Conservation (phyloP, 2,113 vertebrate genomes). For the Redunca redunca region DNA sequence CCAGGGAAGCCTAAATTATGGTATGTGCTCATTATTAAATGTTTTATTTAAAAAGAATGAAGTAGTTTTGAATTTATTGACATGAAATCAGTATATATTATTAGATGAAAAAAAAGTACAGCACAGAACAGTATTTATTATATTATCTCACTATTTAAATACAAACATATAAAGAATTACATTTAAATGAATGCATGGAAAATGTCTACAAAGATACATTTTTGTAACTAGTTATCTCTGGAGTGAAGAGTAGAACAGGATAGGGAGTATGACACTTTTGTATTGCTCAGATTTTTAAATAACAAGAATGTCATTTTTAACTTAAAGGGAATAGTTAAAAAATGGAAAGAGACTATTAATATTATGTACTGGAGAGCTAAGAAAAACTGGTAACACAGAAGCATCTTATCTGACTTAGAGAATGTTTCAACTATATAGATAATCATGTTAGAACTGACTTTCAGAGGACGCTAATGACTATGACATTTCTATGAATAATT, state of each 20-base stretch:
- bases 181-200: background rate
- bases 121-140: background rate
- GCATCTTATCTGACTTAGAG: background rate
- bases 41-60: background rate
- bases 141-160: background rate
- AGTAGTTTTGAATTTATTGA: background rate
- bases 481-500: background rate
- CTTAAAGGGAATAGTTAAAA: background rate
- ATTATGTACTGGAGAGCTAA: background rate
- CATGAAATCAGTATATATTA: background rate
- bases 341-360: background rate
- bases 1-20: background rate
- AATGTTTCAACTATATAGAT: background rate
- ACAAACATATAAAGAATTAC: background rate
- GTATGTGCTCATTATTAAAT: background rate
- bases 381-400: background rate
- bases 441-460: background rate
- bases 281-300: background rate
- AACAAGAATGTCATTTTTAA: background rate
- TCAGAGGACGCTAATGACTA: background rate
- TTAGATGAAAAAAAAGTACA: background rate
- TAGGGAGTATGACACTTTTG: background rate
- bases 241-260: background rate
- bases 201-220: background rate
- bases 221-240: background rate